phyloP scores from a whole-genome alignment of 1,140 invertebrate genomes.

The Muscidifurax raptorellus region DNA sequence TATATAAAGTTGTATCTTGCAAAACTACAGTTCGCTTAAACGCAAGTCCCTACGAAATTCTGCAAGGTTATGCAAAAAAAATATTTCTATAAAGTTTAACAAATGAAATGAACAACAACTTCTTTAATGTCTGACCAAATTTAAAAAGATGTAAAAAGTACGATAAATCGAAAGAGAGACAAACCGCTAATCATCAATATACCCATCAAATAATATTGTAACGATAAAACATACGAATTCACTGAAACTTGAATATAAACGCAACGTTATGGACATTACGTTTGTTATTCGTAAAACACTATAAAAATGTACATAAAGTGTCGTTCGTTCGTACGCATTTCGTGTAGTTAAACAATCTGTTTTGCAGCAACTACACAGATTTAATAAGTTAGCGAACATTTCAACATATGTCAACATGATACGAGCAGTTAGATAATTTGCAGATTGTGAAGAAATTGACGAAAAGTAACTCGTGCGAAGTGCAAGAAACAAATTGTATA shows the following conservation, averaged over 20 bases:
- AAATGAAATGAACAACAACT: conserved; percentile 11
- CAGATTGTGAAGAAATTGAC: conserved; percentile 47
- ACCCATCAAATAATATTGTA: conserved; percentile 50
- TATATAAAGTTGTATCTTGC: conserved; percentile 30
- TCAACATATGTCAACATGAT: conserved; percentile 9
- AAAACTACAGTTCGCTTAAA: conserved; percentile 32
- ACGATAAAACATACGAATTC: conserved; percentile 43
- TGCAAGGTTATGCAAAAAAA: conserved; percentile 2
- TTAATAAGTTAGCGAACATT: conserved; percentile 45
- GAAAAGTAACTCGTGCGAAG: conserved; percentile 56
- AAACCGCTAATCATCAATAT: conserved; percentile 53
- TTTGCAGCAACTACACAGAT: conserved; percentile 58
- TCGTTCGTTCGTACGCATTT: conserved; percentile 60
- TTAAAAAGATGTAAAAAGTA: conserved; percentile 30
- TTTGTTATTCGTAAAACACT: conserved; percentile 43
- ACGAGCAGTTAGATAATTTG: conserved; percentile 32
- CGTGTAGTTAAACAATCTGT: conserved; percentile 55
- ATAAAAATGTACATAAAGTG: conserved; percentile 60
- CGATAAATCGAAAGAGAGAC: conserved; percentile 32
- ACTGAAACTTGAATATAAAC: conserved; percentile 51
- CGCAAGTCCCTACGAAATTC: background rate
- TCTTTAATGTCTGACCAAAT: conserved; percentile 32
- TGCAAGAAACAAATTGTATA: conserved; percentile 28
- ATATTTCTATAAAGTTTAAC: conserved; percentile 15
- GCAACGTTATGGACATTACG: conserved; percentile 52